Conservation (phyloP, 2,888 invertebrate genomes). For the Sialis fuliginosa region DNA sequence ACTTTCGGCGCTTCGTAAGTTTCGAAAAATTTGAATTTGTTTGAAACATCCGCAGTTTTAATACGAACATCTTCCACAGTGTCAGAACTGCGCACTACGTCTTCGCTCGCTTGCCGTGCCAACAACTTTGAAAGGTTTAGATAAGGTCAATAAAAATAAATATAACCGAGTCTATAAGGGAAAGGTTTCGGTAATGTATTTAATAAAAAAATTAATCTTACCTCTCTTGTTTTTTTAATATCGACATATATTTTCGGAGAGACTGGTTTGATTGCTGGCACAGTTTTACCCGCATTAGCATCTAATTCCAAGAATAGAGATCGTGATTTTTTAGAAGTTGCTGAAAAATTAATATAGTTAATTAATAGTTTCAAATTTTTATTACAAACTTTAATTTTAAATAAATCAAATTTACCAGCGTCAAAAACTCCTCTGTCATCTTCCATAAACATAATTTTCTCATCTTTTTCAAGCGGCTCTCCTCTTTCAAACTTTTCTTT, state of each 20-base stretch:
- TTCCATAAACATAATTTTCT: conserved; percentile 38
- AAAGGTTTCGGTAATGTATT: not conserved
- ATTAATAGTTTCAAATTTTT: conserved; percentile 1
- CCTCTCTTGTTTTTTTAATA: conserved; percentile 36
- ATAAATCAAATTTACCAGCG: conserved; percentile 36
- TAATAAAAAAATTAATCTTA: conserved; percentile 18
- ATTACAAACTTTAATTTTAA: conserved; percentile 3
- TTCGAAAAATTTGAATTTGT: conserved; percentile 84
- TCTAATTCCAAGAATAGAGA: conserved; percentile 75
- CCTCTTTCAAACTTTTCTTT: conserved; percentile 73
- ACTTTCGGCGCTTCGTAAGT: conserved; percentile 57
- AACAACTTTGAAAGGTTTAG: conserved; percentile 23
- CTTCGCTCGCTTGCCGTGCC: conserved; percentile 36
- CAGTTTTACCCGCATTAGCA: conserved; percentile 48
- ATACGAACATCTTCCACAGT: conserved; percentile 59
- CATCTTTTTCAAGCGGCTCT: conserved; percentile 44
- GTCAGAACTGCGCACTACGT: conserved; percentile 57
- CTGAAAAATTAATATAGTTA: conserved; percentile 24
- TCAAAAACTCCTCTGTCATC: conserved; percentile 63
- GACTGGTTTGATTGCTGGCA: conserved; percentile 37
- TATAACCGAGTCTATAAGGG: not conserved
- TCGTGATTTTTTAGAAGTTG: conserved; percentile 73
- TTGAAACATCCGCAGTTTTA: conserved; percentile 65
- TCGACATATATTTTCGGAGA: conserved; percentile 35
- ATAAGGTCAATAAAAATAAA: not conserved